Conservation (phyloP, 2,113 vertebrate species). For the Melanocharis versteri region DNA sequence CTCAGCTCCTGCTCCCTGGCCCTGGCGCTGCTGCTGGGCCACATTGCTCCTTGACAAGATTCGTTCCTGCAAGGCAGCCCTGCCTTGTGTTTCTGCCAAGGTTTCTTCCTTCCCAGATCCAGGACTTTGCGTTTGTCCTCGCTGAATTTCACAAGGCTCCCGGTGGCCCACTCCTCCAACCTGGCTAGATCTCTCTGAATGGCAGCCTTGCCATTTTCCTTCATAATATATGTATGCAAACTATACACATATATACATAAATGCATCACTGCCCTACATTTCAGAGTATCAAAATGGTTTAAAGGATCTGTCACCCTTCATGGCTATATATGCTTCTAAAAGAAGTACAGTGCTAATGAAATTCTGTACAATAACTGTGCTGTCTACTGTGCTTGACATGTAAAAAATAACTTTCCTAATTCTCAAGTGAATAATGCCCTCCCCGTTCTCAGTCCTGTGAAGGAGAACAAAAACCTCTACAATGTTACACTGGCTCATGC, state of each 20-base stretch:
- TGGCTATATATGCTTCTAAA: background rate
- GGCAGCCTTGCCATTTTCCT: slow-evolving; percentile 14
- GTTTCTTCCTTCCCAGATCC: background rate
- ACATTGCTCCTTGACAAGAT: background rate
- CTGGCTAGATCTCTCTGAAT: background rate
- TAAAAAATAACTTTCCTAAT: slow-evolving; percentile 14
- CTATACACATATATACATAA: slow-evolving; percentile 13
- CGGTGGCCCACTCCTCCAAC: background rate
- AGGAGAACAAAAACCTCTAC: background rate
- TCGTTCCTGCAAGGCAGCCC: background rate
- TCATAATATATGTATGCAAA: slow-evolving; percentile 29
- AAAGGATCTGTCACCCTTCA: slow-evolving; percentile 15
- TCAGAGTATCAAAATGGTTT: slow-evolving; percentile 8
- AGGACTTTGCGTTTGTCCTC: slow-evolving; percentile 17
- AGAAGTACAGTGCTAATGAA: slow-evolving; percentile 33
- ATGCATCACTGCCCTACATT: slow-evolving; percentile 39
- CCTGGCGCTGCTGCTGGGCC: background rate
- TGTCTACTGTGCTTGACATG: slow-evolving; percentile 1
- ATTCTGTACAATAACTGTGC: slow-evolving; percentile 16
- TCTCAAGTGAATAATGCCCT: background rate
- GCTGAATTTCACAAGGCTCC: background rate
- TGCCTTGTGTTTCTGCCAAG: background rate
- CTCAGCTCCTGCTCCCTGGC: background rate
- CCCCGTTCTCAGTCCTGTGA: background rate
- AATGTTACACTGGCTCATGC: fast-evolving